These are phyloP conservation scores for Salvelinus fontinalis DNA, from an alignment of 2,113 vertebrate genomes.

Conservation along the genomic window DNA sequence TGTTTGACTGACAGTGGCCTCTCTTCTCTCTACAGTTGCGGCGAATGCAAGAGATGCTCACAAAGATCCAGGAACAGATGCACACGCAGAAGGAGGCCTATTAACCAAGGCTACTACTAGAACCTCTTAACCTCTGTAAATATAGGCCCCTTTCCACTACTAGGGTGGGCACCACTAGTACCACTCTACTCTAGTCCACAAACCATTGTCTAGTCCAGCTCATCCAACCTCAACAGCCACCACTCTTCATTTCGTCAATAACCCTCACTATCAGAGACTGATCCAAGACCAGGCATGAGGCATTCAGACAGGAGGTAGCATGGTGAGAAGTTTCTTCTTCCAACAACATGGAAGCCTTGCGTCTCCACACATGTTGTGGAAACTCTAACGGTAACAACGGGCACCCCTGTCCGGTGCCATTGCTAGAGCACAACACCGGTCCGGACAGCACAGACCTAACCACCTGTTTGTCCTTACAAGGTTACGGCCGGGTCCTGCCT, in stretches of 20 bases:
- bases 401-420: neutral
- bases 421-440: neutral
- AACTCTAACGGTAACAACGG: neutral
- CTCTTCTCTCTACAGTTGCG: conserved; percentile 75
- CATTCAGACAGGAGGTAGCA: neutral
- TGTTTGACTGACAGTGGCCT: conserved; percentile 7
- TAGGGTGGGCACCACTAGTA: conserved; percentile 20
- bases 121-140: conserved; percentile 10
- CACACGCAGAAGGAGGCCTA: conserved; percentile 73
- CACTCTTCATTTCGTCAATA: neutral
- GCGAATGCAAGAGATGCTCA: conserved; percentile 94
- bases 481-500: neutral
- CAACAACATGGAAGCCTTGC: neutral
- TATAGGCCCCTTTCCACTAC: conserved; percentile 10
- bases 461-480: neutral
- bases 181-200: conserved; percentile 21
- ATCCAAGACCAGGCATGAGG: neutral
- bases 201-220: conserved; percentile 34
- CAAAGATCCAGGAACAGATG: conserved; percentile 95
- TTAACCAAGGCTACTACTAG: conserved; percentile 54
- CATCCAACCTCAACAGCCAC: neutral
- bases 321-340: neutral
- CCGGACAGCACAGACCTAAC: neutral
- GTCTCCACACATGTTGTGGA: neutral
- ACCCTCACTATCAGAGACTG: neutral